Percentiles rank a stretch among this genome's conserved stretches.
phyloP scores from a whole-genome alignment of 2,888 invertebrate genomes.

The Torymus tubicola region DNA sequence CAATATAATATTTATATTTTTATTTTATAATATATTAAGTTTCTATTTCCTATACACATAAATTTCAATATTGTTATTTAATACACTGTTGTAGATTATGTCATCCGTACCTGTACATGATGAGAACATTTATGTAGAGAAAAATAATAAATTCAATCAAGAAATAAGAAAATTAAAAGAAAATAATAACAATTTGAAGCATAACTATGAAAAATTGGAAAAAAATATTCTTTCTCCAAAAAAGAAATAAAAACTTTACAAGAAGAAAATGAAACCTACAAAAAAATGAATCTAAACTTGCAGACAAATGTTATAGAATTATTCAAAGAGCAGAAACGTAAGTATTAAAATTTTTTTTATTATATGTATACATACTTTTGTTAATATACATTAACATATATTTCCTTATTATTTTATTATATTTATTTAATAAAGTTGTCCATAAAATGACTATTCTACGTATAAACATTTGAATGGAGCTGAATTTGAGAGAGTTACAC shows the following conservation, averaged over 20 bases:
- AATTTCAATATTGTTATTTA: too few relatives aligned
- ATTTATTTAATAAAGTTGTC: not conserved
- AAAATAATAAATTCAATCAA: not conserved
- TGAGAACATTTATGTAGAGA: not conserved
- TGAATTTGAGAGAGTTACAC: not conserved
- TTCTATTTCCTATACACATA: too few relatives aligned
- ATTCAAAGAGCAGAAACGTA: constrained; percentile 2
- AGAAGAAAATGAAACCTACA: not conserved
- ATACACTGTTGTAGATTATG: too few relatives aligned
- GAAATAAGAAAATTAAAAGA: not conserved
- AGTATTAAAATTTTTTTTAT: not conserved
- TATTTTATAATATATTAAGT: too few relatives aligned
- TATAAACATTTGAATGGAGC: not conserved
- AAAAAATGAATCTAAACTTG: not conserved
- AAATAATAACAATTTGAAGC: not conserved
- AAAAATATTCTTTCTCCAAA: not conserved
- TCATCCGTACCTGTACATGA: not conserved
- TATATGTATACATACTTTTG: not conserved
- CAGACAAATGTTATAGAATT: not conserved
- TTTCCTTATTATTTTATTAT: not conserved
- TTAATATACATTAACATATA: not conserved
- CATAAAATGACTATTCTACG: not conserved
- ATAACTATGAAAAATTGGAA: not conserved
- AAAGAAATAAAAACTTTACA: not conserved
- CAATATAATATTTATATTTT: too few relatives aligned